Evolutionary conservation across 2,888 invertebrate species (phyloP).

Genomic region (Erynnis tages): DNA sequence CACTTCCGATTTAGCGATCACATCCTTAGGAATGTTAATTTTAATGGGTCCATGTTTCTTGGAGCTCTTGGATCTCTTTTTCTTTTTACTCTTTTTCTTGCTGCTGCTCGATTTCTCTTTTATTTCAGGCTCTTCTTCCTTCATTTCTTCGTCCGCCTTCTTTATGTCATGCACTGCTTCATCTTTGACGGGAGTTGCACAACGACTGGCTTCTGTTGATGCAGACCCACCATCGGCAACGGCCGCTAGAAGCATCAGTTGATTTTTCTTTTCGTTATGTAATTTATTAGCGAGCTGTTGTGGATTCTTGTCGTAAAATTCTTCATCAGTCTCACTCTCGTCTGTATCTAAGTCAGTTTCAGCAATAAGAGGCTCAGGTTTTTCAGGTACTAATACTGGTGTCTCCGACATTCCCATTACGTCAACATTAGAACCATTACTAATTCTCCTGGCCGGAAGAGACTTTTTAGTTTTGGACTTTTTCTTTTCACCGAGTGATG

Average conservation of each 20-base stretch:
- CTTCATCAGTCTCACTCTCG: conserved; percentile 93
- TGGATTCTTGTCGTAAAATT: conserved; percentile 92
- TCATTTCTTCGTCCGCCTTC: conserved; percentile 78
- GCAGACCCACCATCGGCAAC: conserved; percentile 81
- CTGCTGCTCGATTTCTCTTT: conserved; percentile 78
- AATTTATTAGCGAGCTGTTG: conserved; percentile 87
- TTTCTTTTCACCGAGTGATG: conserved; percentile 66
- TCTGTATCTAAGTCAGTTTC: conserved; percentile 93
- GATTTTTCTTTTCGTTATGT: conserved; percentile 88
- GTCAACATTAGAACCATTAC: conserved; percentile 78
- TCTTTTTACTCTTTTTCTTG: conserved; percentile 87
- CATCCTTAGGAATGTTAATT: conserved; percentile 82
- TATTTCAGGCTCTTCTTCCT: conserved; percentile 60
- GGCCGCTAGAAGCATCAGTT: conserved; percentile 83
- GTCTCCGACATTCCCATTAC: conserved; percentile 77
- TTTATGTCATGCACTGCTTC: too few relatives aligned
- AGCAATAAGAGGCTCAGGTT: conserved; percentile 83
- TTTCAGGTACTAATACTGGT: conserved; percentile 68
- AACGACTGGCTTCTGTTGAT: conserved; percentile 84
- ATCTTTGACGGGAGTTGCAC: conserved; percentile 81
- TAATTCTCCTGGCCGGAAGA: conserved; percentile 59
- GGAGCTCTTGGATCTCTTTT: conserved; percentile 76
- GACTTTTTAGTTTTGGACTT: conserved; percentile 68
- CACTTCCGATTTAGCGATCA: conserved; percentile 57
- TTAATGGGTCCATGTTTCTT: conserved; percentile 78